Evolutionary conservation across 2,113 vertebrate species (phyloP).

Genomic region (Connochaetes taurinus): DNA sequence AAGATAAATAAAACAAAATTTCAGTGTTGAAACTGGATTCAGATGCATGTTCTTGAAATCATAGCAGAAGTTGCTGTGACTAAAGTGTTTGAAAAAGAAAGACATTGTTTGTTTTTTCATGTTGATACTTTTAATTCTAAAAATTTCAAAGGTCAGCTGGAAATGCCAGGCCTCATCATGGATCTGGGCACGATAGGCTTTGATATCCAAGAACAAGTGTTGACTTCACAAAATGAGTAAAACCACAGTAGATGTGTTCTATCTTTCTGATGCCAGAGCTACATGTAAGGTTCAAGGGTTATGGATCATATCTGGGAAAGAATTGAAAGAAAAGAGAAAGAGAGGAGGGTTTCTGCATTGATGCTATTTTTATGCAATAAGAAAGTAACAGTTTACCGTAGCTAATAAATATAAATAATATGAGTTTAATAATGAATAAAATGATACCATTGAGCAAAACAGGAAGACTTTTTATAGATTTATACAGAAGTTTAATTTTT

Average conservation of each 20-base stretch:
- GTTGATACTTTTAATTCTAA: not conserved
- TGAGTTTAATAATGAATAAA: not conserved
- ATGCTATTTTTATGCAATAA: not conserved
- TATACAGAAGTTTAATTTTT: not conserved
- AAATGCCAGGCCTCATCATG: not conserved
- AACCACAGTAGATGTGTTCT: not conserved
- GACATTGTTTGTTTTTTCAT: not conserved
- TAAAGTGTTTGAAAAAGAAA: not conserved
- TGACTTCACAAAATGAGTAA: not conserved
- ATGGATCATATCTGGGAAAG: not conserved
- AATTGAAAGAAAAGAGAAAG: not conserved
- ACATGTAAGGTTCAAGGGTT: not conserved
- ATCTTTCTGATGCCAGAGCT: not conserved
- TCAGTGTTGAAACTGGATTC: not conserved
- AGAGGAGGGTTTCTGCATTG: not conserved
- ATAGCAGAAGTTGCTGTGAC: not conserved
- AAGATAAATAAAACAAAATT: not conserved
- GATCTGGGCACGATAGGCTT: not conserved
- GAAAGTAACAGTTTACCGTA: not conserved
- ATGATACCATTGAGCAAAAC: not conserved
- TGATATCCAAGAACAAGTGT: not conserved
- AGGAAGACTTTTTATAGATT: not conserved
- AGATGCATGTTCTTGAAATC: not conserved
- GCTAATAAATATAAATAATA: not conserved
- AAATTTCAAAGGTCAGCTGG: not conserved